phyloP scores from a whole-genome alignment of 1,140 invertebrate species.

The Tribolium madens region DNA sequence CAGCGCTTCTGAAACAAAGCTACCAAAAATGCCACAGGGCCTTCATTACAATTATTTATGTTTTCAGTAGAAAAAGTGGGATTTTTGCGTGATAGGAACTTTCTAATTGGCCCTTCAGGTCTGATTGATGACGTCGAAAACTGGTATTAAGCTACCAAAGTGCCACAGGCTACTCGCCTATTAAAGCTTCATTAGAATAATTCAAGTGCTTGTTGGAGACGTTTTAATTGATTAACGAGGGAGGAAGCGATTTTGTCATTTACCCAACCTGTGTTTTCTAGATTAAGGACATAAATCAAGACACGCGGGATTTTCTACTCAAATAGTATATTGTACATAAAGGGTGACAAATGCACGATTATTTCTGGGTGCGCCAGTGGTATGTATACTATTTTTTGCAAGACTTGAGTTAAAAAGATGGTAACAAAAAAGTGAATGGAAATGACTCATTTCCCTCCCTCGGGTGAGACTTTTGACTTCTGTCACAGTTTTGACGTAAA shows the following conservation, averaged over 20 bases:
- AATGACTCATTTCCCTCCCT: too few species aligned
- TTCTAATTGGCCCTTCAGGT: not conserved
- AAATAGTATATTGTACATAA: too few species aligned
- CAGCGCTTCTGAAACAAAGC: not conserved
- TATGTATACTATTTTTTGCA: too few species aligned
- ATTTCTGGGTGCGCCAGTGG: too few species aligned
- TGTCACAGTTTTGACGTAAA: too few species aligned
- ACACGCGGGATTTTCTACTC: not conserved
- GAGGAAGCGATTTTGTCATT: conserved; percentile 24
- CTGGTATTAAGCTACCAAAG: conserved; percentile 11
- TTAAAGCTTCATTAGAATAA: conserved; percentile 9
- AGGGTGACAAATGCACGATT: too few species aligned
- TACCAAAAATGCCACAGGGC: conserved; percentile 1
- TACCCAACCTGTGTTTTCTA: conserved; percentile 6
- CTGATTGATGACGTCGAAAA: not conserved
- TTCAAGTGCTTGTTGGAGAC: not conserved
- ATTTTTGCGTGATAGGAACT: not conserved
- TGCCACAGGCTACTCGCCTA: not conserved
- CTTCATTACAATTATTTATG: conserved; percentile 7
- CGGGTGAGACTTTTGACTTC: too few species aligned
- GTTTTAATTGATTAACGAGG: conserved; percentile 12
- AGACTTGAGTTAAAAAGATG: too few species aligned
- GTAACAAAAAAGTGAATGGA: too few species aligned
- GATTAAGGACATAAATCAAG: conserved; percentile 2
- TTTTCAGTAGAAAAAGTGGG: not conserved